phyloP scores from a whole-genome alignment of 2,888 invertebrate species.

The Tetanocera ferruginea region DNA sequence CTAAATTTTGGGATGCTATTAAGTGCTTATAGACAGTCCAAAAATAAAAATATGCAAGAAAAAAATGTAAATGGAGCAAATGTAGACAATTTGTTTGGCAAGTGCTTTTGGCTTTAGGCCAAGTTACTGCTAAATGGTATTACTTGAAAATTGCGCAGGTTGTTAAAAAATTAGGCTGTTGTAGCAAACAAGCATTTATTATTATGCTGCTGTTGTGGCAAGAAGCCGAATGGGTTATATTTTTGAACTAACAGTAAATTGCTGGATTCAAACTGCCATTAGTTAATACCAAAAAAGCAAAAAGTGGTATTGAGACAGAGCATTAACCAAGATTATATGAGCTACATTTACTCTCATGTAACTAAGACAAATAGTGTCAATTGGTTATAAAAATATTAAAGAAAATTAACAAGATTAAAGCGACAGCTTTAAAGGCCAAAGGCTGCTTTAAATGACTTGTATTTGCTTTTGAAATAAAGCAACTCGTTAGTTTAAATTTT shows the following conservation, averaged over 20 bases:
- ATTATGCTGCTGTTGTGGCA: background rate
- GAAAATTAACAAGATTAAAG: too few relatives aligned
- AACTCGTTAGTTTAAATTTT: too few relatives aligned
- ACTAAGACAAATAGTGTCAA: too few relatives aligned
- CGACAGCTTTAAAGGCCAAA: too few relatives aligned
- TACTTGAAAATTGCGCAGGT: background rate
- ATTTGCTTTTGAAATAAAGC: too few relatives aligned
- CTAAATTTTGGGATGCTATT: background rate
- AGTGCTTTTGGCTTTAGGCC: constrained; percentile 1
- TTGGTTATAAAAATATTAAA: too few relatives aligned
- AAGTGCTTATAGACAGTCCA: background rate
- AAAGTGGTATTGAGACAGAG: too few relatives aligned
- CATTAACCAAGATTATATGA: too few relatives aligned
- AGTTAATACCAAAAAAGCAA: too few relatives aligned
- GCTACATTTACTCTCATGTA: too few relatives aligned
- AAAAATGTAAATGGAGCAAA: background rate
- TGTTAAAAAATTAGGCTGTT: background rate
- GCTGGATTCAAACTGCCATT: background rate
- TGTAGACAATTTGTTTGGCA: background rate
- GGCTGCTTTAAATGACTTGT: too few relatives aligned
- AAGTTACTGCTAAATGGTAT: background rate
- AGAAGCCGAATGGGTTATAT: background rate
- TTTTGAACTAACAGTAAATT: background rate
- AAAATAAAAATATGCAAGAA: background rate
- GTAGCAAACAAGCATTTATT: background rate